phyloP scores from a whole-genome alignment of 2,888 invertebrate genomes.

The Dasypogon diadema region DNA sequence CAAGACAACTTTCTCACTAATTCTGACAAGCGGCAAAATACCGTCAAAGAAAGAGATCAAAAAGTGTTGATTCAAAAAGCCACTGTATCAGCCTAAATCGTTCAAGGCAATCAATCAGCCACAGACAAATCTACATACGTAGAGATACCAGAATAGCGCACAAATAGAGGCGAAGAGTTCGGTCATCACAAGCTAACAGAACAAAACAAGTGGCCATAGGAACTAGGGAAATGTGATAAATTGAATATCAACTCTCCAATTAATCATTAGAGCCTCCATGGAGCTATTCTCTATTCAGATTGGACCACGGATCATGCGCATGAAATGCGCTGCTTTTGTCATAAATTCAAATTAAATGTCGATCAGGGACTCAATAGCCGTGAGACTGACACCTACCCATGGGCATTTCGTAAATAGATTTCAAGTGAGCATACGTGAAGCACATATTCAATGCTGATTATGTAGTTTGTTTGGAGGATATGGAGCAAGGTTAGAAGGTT shows the following conservation, averaged over 20 bases:
- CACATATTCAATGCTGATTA: neutral
- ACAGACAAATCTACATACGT: neutral
- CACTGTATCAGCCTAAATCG: conserved; percentile 19
- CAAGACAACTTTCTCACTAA: conserved; percentile 20
- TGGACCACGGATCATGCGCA: conserved; percentile 20
- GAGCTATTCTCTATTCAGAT: neutral
- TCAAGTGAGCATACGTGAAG: neutral
- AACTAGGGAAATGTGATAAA: conserved; percentile 29
- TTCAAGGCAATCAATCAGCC: conserved; percentile 34
- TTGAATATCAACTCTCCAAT: conserved; percentile 40
- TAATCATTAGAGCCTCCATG: conserved; percentile 45
- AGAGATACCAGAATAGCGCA: neutral
- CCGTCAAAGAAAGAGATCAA: conserved; percentile 14
- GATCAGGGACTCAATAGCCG: conserved; percentile 43
- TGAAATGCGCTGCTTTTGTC: conserved; percentile 40
- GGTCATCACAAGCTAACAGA: neutral
- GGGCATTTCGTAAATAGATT: conserved; percentile 11
- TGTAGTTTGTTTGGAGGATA: neutral
- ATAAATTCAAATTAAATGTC: conserved; percentile 49
- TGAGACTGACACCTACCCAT: conserved; percentile 29
- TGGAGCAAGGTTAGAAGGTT: neutral
- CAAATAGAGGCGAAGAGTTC: neutral
- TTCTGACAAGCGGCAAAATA: conserved; percentile 38
- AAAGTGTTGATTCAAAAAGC: conserved; percentile 24
- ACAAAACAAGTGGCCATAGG: neutral